A percentile compares a stretch with the other conserved stretches of the same genome.
Evolutionary conservation across 2,888 invertebrate species (phyloP).

Genomic region (Limenitis camilla): DNA sequence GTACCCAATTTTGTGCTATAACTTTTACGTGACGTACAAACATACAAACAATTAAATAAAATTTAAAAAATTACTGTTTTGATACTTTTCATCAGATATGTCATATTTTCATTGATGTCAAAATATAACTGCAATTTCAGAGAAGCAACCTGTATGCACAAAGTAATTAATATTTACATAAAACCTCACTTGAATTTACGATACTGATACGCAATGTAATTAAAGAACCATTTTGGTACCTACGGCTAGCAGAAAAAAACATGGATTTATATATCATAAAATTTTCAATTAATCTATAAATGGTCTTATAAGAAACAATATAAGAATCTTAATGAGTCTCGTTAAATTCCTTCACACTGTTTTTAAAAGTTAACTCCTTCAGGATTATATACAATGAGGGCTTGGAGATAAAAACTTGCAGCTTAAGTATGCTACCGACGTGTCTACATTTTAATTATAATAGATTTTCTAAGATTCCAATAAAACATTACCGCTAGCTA

Average conservation of each 20-base stretch:
- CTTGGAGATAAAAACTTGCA: slow-evolving; percentile 1
- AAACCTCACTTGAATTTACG: slow-evolving; percentile 50
- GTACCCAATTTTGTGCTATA: too few species aligned
- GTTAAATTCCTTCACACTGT: background rate
- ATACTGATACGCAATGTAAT: slow-evolving; percentile 50
- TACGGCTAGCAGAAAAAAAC: slow-evolving; percentile 26
- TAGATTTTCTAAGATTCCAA: slow-evolving; percentile 40
- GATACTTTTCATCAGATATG: too few species aligned
- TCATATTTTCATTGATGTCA: too few species aligned
- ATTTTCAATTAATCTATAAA: background rate
- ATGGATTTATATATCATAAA: background rate
- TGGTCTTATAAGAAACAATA: slow-evolving; percentile 3
- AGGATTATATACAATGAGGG: background rate
- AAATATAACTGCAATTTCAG: background rate
- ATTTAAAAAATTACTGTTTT: too few species aligned
- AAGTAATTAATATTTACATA: slow-evolving; percentile 53
- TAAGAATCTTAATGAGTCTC: background rate
- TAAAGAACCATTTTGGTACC: slow-evolving; percentile 36
- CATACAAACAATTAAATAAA: too few species aligned
- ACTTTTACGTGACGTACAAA: too few species aligned
- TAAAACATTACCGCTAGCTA: slow-evolving; percentile 35
- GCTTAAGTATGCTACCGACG: slow-evolving; percentile 5
- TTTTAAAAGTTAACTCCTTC: background rate
- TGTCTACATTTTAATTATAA: slow-evolving; percentile 44
- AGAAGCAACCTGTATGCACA: slow-evolving; percentile 9